Base-by-base conservation (phyloP, 2,888 invertebrate genomes). In the Agrochola litura region DNA sequence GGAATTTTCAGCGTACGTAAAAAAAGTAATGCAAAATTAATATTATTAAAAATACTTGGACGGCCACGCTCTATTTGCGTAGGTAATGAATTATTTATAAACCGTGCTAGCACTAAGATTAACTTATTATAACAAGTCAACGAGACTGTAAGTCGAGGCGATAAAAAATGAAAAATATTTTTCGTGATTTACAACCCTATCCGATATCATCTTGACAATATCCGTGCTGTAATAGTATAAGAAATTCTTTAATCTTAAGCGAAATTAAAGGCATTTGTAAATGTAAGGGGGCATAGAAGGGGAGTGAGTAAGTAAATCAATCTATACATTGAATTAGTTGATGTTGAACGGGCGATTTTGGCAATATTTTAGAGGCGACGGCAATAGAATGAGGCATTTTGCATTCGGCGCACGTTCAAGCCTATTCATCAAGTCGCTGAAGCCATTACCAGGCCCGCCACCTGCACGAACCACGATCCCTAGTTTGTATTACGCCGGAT, bases 291-390 rank as follows among this genome's bases (percentile, higher is more conserved):
- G 49, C 61, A 49, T 65, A 54, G 74, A 86, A 90, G 85, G 89
- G 90, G 87, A 77, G 12, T 82, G 84, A 87, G 90, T 88, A 89
- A 92, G 92, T 95, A 94, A 95, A 95, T 95, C 95, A 95, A 95
- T 95, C 94, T 94, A 94, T 93, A 95, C 93, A 93, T 95, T 95
- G 93, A 95, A 95, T 95, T 95, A 95, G 94, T 94, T 94, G 94
- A 94, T 94, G 94, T 95, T 95, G 93, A 94, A 92, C 93, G 93
- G 93, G 92, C 93, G 94, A 94, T 95, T 95, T 95, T 83, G 94
- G 94, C 91, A 93, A 95, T 95, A 95, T 95, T 95, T 95, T 94
- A 95, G 92, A 92, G 92, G 93, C 89, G 94, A 93, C 92, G 93
- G 91, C 93, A 90, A 93, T 93, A 92, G 93, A 94, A 94, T 92